phyloP scores from a whole-genome alignment of 92 coral and sea anemone species.

The Parazoanthus darwini region DNA sequence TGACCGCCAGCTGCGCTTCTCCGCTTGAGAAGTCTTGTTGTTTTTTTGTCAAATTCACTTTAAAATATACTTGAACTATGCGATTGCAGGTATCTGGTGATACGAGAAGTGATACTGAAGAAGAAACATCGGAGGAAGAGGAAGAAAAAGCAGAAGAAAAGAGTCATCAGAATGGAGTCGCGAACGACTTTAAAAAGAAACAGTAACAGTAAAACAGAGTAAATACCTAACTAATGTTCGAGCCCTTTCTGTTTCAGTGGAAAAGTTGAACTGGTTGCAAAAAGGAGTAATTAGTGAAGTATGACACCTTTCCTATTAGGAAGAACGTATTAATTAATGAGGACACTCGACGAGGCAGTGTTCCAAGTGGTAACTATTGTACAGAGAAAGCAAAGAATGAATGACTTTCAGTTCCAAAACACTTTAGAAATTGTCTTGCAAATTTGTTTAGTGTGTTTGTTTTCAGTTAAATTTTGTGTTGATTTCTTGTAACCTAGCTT shows the following conservation, averaged over 20 bases:
- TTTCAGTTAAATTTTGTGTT: too few relatives aligned
- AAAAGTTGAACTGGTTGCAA: not conserved
- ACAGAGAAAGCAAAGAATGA: too few relatives aligned
- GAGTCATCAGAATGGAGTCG: conserved; percentile 54
- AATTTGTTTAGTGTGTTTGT: too few relatives aligned
- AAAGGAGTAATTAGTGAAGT: not conserved
- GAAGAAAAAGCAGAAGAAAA: conserved; percentile 64
- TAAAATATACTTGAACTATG: not conserved
- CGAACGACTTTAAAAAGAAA: conserved; percentile 75
- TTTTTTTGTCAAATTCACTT: too few relatives aligned
- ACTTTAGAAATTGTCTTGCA: too few relatives aligned
- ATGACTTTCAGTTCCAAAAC: too few relatives aligned
- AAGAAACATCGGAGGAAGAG: conserved; percentile 72
- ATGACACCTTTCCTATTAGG: not conserved
- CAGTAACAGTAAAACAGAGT: conserved; percentile 50
- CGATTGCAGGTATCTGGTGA: conserved; percentile 26
- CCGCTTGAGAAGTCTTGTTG: too few relatives aligned
- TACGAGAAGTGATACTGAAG: conserved; percentile 52
- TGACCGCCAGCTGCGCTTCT: too few relatives aligned
- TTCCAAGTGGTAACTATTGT: too few relatives aligned
- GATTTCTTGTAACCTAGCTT: too few relatives aligned
- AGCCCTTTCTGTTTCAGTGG: not conserved
- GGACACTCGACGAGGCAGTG: too few relatives aligned
- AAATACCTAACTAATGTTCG: not conserved
- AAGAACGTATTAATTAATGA: too few relatives aligned